Conservation (phyloP, 2,888 invertebrate species). For the Acrobasis repandana region DNA sequence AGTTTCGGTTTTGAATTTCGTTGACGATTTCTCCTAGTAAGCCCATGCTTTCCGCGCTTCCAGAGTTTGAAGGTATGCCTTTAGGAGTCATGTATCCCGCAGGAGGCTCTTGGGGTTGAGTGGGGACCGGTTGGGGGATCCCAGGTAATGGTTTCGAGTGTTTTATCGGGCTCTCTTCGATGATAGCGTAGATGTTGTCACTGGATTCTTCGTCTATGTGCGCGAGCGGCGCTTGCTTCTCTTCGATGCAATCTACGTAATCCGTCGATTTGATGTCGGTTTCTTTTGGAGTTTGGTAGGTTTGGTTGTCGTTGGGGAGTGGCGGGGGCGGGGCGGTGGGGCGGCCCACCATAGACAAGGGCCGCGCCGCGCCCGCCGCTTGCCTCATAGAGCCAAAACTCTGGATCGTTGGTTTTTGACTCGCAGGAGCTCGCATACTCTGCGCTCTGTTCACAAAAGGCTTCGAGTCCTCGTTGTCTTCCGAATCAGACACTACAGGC, state of each 20-base stretch:
- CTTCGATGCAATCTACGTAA: constrained; percentile 91
- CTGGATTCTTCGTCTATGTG: constrained; percentile 85
- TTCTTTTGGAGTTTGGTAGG: constrained; percentile 82
- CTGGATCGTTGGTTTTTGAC: constrained; percentile 85
- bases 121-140: constrained; percentile 59
- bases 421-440: constrained; percentile 87
- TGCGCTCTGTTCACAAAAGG: constrained; percentile 89
- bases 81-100: constrained; percentile 76
- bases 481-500: constrained; percentile 81
- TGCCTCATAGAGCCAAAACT: constrained; percentile 93
- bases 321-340: constrained; percentile 91
- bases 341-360: constrained; percentile 88
- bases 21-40: constrained; percentile 93
- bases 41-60: constrained; percentile 88
- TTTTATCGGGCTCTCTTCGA: constrained; percentile 88
- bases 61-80: constrained; percentile 68
- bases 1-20: constrained; percentile 93
- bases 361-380: constrained; percentile 85
- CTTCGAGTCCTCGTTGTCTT: constrained; percentile 80
- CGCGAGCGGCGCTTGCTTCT: constrained; percentile 83
- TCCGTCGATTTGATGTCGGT: constrained; percentile 73
- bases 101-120: constrained; percentile 68
- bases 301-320: constrained; percentile 75
- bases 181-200: constrained; percentile 94
- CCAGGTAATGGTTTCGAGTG: constrained; percentile 64